Conservation (phyloP, 2,888 invertebrate genomes). For the Agrilus cyanescens region DNA sequence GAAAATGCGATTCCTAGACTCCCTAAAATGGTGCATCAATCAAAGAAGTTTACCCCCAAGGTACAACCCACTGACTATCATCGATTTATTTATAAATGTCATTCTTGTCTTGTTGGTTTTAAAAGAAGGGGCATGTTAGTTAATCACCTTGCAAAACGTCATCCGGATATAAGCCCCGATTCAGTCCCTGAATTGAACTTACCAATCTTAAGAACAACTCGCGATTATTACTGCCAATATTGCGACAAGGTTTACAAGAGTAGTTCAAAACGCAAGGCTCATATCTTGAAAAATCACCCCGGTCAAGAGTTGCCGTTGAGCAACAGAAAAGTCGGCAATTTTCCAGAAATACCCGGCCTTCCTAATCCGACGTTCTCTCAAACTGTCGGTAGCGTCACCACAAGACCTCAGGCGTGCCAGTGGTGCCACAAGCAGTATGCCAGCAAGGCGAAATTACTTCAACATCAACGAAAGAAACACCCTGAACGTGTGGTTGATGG, state of each 20-base stretch:
- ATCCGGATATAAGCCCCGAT: constrained; percentile 52
- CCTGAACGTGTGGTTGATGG: constrained; percentile 31
- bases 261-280: constrained; percentile 71
- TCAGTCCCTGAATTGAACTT: constrained; percentile 62
- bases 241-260: constrained; percentile 76
- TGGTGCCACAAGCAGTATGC: constrained; percentile 85
- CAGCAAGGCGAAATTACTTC: constrained; percentile 59
- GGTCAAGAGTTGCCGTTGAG: constrained; percentile 54
- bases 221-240: constrained; percentile 73
- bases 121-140: constrained; percentile 72
- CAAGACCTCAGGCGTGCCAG: constrained; percentile 57
- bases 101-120: constrained; percentile 61
- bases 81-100: constrained; percentile 65
- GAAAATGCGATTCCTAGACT: constrained; percentile 32
- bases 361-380: constrained; percentile 54
- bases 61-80: constrained; percentile 52
- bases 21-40: constrained; percentile 16
- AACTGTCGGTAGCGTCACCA: constrained; percentile 60
- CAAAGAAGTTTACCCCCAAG: constrained; percentile 46
- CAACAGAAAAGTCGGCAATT: constrained; percentile 28
- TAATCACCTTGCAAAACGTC: constrained; percentile 72
- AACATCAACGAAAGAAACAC: constrained; percentile 57
- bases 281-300: constrained; percentile 74
- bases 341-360: constrained; percentile 31
- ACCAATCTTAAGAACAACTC: constrained; percentile 64